Percentiles rank a stretch among this genome's conserved stretches.
phyloP scores from a whole-genome alignment of 2,888 invertebrate species.

The Phasia obesa region DNA sequence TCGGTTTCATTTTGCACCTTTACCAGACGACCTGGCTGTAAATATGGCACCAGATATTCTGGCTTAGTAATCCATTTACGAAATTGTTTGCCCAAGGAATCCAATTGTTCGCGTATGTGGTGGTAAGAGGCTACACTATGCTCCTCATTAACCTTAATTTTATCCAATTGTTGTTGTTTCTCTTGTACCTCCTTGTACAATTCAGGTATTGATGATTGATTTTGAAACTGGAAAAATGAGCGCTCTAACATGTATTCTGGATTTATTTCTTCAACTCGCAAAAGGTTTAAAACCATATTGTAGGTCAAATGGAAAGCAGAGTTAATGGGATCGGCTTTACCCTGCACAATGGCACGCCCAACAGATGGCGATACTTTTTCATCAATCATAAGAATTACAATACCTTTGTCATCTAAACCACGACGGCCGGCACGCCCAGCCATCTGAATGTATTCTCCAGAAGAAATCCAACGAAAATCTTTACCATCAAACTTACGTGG shows the following conservation, averaged over 20 bases:
- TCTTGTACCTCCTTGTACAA: slow-evolving; percentile 88
- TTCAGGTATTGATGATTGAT: slow-evolving; percentile 96
- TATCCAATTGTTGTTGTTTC: slow-evolving; percentile 86
- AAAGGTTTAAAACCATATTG: slow-evolving; percentile 98
- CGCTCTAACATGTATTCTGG: slow-evolving; percentile 99
- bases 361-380: slow-evolving; percentile 93
- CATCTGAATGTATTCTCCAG: slow-evolving; percentile 99
- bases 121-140: slow-evolving; percentile 91
- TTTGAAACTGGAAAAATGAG: slow-evolving; percentile 99
- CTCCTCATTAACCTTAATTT: slow-evolving; percentile 88
- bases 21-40: slow-evolving; percentile 96
- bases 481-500: slow-evolving; percentile 98
- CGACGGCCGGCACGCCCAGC: slow-evolving; percentile 98
- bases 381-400: slow-evolving; percentile 99
- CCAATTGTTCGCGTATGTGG: slow-evolving; percentile 91
- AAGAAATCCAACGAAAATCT: slow-evolving; percentile 96
- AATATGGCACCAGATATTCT: slow-evolving; percentile 94
- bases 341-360: slow-evolving; percentile 91
- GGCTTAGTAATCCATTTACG: slow-evolving; percentile 91
- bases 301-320: slow-evolving; percentile 99
- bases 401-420: slow-evolving; percentile 97
- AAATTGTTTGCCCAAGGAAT: slow-evolving; percentile 89
- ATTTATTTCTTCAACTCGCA: slow-evolving; percentile 99
- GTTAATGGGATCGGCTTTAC: slow-evolving; percentile 97
- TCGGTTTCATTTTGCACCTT: slow-evolving; percentile 93